These are phyloP conservation scores for Todiramphus chloris DNA, from an alignment of 2,113 vertebrate species.

Conservation along the genomic window DNA sequence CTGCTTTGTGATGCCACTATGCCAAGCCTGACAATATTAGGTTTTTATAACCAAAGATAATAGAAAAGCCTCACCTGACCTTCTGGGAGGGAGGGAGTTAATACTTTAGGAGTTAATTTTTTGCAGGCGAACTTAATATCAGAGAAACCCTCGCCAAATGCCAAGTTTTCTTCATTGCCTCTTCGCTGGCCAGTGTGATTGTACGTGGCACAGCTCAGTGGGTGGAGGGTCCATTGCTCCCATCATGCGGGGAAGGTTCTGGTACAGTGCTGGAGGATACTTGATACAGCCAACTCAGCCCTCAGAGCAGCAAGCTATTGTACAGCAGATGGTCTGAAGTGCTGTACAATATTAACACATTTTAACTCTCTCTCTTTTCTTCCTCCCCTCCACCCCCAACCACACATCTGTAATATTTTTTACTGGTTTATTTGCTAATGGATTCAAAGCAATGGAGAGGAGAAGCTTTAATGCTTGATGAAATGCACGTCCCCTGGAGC, in stretches of 20 bases:
- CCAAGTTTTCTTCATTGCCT: not conserved
- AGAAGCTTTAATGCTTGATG: constrained; percentile 24
- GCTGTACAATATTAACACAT: not conserved
- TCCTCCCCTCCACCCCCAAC: not conserved
- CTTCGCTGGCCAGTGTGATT: rapidly evolving
- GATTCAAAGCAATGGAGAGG: not conserved
- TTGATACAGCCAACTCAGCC: not conserved
- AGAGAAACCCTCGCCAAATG: not conserved
- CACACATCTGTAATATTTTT: not conserved
- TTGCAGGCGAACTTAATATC: not conserved
- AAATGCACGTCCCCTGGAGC: not conserved
- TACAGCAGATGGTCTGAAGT: not conserved
- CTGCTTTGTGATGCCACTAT: not conserved
- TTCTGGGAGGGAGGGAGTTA: not conserved
- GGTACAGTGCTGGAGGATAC: rapidly evolving
- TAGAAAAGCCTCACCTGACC: not conserved
- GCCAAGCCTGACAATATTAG: not conserved
- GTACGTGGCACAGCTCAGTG: rapidly evolving
- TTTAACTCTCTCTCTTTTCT: constrained; percentile 31
- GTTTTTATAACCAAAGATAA: not conserved
- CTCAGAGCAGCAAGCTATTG: not conserved
- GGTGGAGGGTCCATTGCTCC: rapidly evolving
- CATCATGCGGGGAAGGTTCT: rapidly evolving
- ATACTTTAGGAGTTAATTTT: not conserved
- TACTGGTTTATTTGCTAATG: constrained; percentile 42